Conservation (phyloP, 2,797 vertebrate species). For the Melanotaenia nigrans region DNA sequence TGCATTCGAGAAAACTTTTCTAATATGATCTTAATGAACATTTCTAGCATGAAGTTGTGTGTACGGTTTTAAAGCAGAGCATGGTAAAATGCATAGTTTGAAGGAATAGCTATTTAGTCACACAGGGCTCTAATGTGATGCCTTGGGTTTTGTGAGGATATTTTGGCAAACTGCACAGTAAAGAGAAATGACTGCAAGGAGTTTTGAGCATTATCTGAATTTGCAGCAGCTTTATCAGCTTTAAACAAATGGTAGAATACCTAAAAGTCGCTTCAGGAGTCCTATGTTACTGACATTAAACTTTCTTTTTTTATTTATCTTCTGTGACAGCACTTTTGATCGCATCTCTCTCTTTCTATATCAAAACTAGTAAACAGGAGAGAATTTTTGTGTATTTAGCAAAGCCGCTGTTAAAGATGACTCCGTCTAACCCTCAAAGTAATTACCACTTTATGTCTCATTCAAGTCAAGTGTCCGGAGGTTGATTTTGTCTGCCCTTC, state of each 20-base stretch:
- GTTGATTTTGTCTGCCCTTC: constrained; percentile 76
- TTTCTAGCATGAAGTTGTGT: constrained; percentile 24
- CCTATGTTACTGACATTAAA: constrained; percentile 75
- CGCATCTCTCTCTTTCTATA: constrained; percentile 56
- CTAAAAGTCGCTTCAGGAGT: constrained; percentile 72
- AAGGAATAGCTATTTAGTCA: constrained; percentile 52
- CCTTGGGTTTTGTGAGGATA: constrained; percentile 57
- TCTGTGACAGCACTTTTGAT: constrained; percentile 75
- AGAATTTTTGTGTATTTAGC: constrained; percentile 59
- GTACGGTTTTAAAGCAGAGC: constrained; percentile 19
- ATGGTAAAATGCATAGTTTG: constrained; percentile 40
- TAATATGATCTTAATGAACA: constrained; percentile 30
- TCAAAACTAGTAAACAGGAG: constrained; percentile 65
- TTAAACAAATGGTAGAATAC: constrained; percentile 77
- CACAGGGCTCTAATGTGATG: constrained; percentile 52
- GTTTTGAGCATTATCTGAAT: constrained; percentile 64
- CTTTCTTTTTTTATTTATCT: constrained; percentile 73
- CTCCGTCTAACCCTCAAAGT: constrained; percentile 69
- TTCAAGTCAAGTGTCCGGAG: constrained; percentile 66
- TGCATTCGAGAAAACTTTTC: constrained; percentile 32
- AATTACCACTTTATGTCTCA: constrained; percentile 70
- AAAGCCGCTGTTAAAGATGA: constrained; percentile 63
- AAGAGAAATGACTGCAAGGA: constrained; percentile 70
- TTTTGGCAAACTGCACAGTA: constrained; percentile 65
- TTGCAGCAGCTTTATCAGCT: constrained; percentile 78